Percentiles rank a stretch among this genome's conserved stretches.
Conservation (phyloP, 2,888 invertebrate species). For the Eristalis tenax region DNA sequence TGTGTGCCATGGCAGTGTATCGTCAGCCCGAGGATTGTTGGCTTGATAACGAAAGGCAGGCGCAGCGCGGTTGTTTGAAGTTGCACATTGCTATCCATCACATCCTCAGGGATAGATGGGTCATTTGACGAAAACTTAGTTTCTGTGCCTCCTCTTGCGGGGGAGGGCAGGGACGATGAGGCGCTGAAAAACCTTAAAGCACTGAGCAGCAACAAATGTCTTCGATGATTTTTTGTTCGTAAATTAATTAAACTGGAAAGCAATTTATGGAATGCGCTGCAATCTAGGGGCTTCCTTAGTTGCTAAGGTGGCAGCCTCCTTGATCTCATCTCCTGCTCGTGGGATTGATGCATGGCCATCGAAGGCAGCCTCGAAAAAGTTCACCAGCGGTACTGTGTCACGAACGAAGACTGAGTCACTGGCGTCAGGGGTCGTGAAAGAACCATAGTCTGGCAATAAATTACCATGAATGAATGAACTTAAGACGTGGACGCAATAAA, state of each 20-base stretch:
- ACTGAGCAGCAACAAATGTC: background rate
- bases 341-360: too few relatives aligned
- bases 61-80: background rate
- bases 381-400: too few relatives aligned
- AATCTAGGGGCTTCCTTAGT: too few relatives aligned
- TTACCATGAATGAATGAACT: too few relatives aligned
- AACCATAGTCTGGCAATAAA: too few relatives aligned
- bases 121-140: constrained; percentile 25
- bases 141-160: background rate
- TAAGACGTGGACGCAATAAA: too few relatives aligned
- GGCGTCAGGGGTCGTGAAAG: too few relatives aligned
- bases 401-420: too few relatives aligned
- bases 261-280: background rate
- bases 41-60: background rate
- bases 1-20: constrained; percentile 13
- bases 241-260: background rate
- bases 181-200: background rate
- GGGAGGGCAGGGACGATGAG: background rate
- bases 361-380: too few relatives aligned
- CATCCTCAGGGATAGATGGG: constrained; percentile 17
- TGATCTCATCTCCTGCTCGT: too few relatives aligned
- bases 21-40: constrained; percentile 4
- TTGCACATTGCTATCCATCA: constrained; percentile 6
- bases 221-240: background rate
- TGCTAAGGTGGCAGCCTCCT: too few relatives aligned